Evolutionary conservation across 2,113 vertebrate genomes (phyloP).

Genomic region (Apodemus sylvaticus): DNA sequence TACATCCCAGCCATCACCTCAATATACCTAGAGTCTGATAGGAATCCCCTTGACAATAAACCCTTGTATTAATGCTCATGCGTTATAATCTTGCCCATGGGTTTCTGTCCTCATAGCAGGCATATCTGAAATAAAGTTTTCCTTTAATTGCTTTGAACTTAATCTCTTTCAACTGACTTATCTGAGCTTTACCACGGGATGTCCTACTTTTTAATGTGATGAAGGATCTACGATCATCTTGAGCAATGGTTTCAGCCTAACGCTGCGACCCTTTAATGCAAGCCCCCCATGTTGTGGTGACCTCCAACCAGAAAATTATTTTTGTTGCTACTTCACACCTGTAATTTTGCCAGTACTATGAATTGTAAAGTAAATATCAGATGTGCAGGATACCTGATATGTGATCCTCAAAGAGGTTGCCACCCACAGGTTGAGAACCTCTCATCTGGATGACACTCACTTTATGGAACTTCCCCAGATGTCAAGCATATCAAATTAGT

Average conservation of each 20-base stretch:
- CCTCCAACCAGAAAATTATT: background rate
- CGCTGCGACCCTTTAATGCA: background rate
- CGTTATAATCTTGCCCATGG: background rate
- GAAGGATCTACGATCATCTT: slow-evolving; percentile 22
- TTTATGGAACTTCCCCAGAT: background rate
- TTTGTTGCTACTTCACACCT: background rate
- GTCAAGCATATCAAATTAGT: slow-evolving; percentile 4
- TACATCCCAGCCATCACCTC: background rate
- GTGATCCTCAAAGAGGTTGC: background rate
- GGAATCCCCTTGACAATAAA: background rate
- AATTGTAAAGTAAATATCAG: background rate
- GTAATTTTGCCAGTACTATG: background rate
- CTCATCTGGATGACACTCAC: slow-evolving; percentile 2
- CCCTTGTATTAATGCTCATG: background rate
- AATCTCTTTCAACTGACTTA: slow-evolving; percentile 37
- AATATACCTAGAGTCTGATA: background rate
- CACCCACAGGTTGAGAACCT: background rate
- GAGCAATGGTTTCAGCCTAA: background rate
- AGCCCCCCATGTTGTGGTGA: background rate
- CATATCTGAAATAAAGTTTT: background rate
- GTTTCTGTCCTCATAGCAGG: background rate
- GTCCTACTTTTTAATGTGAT: slow-evolving; percentile 15
- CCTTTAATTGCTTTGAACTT: slow-evolving; percentile 29
- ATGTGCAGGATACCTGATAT: background rate
- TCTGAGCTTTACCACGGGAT: slow-evolving; percentile 2